Base-by-base conservation (phyloP, 1,140 invertebrate species). In the Pseudomyrmex flavicornis region DNA sequence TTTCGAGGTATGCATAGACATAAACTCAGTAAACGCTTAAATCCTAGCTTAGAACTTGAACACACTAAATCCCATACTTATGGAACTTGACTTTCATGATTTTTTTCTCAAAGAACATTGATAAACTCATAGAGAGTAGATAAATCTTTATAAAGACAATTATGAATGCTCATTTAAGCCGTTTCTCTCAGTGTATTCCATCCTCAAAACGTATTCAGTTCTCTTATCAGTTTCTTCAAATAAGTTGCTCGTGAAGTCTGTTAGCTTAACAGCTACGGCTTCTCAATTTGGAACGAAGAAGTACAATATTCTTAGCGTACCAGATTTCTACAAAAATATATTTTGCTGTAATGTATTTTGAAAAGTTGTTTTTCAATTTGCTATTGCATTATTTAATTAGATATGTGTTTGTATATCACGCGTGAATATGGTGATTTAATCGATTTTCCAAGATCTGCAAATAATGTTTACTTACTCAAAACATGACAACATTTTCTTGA, bases 381-480 rank as follows among this genome's bases (percentile, higher is more conserved):
- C 35, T 35, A 35, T 22, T 20, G 48, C 26, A 4, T 44, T 54
- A 56, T 1, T 56, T 68, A 10, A 58, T 35, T n/a, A 46, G 58
- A 72, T 58, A 50, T 48, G 46, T 63, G 63, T 58, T 48, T 48
- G 46, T 73, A 77, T 83, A 68, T 63, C 59, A 50, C 68, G 17
- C 48, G 26, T 76, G 75, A 82, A 86, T 72, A 26, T 20, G 2
- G 13, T 17, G 9, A 56, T n/a, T 48, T 56, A 26, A 50, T 61
- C 20, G 20, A 82, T 75, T 72, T 82, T 66, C n/a, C 13, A 4
- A 50, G 66, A 79, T 4, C 35, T 35, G 66, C 13, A 13, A 59
- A 44, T 52, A 35, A 72, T 63, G 66, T 82, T 88, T 75, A 85
- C 82, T 88, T 88, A 82, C 54, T 58, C 59, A 77, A 72, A 84